Evolutionary conservation across 2,797 vertebrate genomes (phyloP).

Genomic region (Philypnodon macrostomus): DNA sequence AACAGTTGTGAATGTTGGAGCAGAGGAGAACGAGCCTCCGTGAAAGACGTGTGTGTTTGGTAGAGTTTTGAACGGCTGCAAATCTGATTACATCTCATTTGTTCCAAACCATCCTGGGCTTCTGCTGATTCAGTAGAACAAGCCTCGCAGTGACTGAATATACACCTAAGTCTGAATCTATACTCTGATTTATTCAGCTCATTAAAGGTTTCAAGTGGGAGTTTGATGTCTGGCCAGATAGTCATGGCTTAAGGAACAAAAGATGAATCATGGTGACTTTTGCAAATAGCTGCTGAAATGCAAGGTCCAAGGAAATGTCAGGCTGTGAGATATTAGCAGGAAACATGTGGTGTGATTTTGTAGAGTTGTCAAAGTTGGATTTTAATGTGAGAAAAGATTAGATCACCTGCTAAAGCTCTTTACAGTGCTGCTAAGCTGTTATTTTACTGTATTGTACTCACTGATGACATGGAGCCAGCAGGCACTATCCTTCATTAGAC

Average conservation of each 20-base stretch:
- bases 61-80: conserved; percentile 9
- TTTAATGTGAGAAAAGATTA: conserved; percentile 15
- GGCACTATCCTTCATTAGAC: neutral
- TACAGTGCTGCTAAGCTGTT: neutral
- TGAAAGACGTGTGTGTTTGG: conserved; percentile 8
- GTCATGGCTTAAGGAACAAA: conserved; percentile 25
- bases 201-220: conserved; percentile 25
- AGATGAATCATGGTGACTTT: conserved; percentile 25
- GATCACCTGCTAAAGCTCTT: conserved; percentile 5
- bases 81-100: conserved; percentile 55
- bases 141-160: conserved; percentile 17
- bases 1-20: conserved; percentile 4
- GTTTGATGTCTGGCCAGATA: conserved; percentile 38
- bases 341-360: conserved; percentile 34
- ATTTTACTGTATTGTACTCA: neutral
- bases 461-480: neutral
- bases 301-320: conserved; percentile 36
- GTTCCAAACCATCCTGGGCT: conserved; percentile 24
- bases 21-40: neutral
- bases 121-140: conserved; percentile 27
- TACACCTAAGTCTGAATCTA: conserved; percentile 21
- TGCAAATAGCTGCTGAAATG: conserved; percentile 12
- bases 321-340: conserved; percentile 30
- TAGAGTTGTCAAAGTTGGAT: conserved; percentile 10
- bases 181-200: conserved; percentile 34